Base-by-base conservation (phyloP, 1,140 invertebrate species). In the Macrobrachium nipponense region DNA sequence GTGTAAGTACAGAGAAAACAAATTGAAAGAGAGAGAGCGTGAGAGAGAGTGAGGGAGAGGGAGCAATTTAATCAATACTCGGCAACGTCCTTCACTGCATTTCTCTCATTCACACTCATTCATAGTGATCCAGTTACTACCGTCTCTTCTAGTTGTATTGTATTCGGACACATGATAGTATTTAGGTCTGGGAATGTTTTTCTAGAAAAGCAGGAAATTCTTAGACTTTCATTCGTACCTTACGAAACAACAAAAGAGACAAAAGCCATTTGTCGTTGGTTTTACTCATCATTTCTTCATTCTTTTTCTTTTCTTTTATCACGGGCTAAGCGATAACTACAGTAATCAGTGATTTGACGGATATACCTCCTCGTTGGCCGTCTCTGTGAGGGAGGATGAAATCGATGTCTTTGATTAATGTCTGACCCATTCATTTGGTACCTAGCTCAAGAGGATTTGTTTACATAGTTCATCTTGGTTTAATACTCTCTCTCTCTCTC, bases 401-500 rank as follows among this genome's bases (percentile, higher is more conserved):
- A 36, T 36, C 4, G 27, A 36, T 36, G 27, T 36, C 27, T 36
- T 36, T 36, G 27, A 36, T 36, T 36, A 36, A 36, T 36, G 27
- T 61, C 58, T 27, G 17, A 44, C 36, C 36, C 78, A 64, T 23
- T 66, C 78, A 36, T n/a, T 66, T 27, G 62, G 60, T 70, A 18
- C 58, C 62, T 51, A 36, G 14, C 72, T 61, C 81, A n/a, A n/a
- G 17, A 17, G 17, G 58, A 44, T 60, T 61, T 27, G 23, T n/a
- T 64, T 18, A 12, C 60, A 27, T 20, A 23, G 12, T 62, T 18
- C 36, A 7, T 62, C 77, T 80, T n/a, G n/a, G n/a, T n/a, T n/a
- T n/a, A n/a, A n/a, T n/a, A n/a, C 77, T 64, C 68, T 73, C 66
- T 44, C 62, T 66, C 36, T 66, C 62, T 51, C 62, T 66, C 62